Percentiles rank a stretch among this genome's conserved stretches.
phyloP scores from a whole-genome alignment of 2,888 invertebrate species.

The Congeria kusceri region DNA sequence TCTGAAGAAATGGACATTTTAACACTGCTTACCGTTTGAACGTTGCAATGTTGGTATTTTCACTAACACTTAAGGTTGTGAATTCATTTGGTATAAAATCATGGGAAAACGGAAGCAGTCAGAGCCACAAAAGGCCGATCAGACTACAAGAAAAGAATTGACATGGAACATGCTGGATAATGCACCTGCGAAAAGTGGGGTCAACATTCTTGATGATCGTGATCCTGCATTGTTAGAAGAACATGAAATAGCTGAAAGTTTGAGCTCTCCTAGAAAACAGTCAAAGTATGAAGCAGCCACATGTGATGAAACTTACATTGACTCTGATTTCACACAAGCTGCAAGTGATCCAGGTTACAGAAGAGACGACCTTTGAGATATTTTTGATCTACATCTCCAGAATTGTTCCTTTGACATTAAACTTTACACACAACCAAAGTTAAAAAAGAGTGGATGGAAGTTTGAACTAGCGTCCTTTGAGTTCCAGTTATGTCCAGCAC shows the following conservation, averaged over 20 bases:
- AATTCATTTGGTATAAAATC: too few species aligned
- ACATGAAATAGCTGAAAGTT: not conserved
- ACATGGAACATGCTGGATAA: slow-evolving; percentile 82
- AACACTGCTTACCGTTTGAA: too few species aligned
- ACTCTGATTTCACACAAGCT: not conserved
- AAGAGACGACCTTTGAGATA: slow-evolving; percentile 48
- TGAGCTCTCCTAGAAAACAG: not conserved
- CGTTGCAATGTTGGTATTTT: too few species aligned
- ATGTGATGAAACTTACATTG: not conserved
- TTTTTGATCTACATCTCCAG: slow-evolving; percentile 65
- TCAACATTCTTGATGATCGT: slow-evolving; percentile 60
- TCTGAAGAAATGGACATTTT: too few species aligned
- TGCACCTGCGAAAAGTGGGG: slow-evolving; percentile 20
- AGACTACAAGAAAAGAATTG: slow-evolving; percentile 74
- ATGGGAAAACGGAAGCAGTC: slow-evolving; percentile 81
- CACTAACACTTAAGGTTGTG: too few species aligned
- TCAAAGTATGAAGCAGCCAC: not conserved
- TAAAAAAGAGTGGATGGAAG: slow-evolving; percentile 58
- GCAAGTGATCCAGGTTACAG: slow-evolving; percentile 13
- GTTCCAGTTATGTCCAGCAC: slow-evolving; percentile 42
- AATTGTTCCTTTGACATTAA: slow-evolving; percentile 70
- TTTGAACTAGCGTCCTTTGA: slow-evolving; percentile 64
- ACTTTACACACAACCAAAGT: slow-evolving; percentile 32
- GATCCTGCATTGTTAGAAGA: slow-evolving; percentile 56
- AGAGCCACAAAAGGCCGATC: slow-evolving; percentile 71